phyloP scores from a whole-genome alignment of 1,140 invertebrate genomes.

The Drosophila subpulchrella region DNA sequence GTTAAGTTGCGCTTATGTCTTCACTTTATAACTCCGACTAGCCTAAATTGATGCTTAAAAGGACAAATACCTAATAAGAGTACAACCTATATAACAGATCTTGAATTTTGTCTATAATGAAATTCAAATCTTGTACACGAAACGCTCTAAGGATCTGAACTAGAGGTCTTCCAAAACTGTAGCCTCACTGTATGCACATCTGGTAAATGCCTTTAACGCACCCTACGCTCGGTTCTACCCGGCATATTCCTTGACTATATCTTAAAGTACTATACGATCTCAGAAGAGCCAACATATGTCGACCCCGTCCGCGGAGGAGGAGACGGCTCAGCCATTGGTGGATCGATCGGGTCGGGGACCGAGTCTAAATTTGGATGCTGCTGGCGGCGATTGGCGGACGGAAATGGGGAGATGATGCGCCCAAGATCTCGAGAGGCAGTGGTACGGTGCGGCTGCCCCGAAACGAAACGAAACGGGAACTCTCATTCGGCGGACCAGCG shows the following conservation, averaged over 20 bases:
- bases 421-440: slow-evolving; percentile 7
- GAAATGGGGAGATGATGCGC: neutral
- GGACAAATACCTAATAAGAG: too few relatives aligned
- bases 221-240: neutral
- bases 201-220: neutral
- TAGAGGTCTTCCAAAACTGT: neutral
- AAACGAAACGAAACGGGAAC: slow-evolving; percentile 3
- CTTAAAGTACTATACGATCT: neutral
- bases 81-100: too few relatives aligned
- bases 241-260: neutral
- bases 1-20: too few relatives aligned
- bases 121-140: too few relatives aligned
- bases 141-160: neutral
- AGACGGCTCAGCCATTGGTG: slow-evolving; percentile 23
- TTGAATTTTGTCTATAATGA: too few relatives aligned
- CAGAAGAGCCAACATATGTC: slow-evolving; percentile 29
- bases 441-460: neutral
- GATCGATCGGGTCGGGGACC: slow-evolving; percentile 8
- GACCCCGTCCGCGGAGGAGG: slow-evolving; percentile 10
- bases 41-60: too few relatives aligned
- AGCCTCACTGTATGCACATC: slow-evolving; percentile 4
- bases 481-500: slow-evolving; percentile 72
- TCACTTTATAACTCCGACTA: too few relatives aligned
- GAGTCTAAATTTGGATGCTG: slow-evolving; percentile 68
- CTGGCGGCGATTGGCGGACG: slow-evolving; percentile 50